phyloP scores from a whole-genome alignment of 2,113 vertebrate species.

The Eretmochelys imbricata region DNA sequence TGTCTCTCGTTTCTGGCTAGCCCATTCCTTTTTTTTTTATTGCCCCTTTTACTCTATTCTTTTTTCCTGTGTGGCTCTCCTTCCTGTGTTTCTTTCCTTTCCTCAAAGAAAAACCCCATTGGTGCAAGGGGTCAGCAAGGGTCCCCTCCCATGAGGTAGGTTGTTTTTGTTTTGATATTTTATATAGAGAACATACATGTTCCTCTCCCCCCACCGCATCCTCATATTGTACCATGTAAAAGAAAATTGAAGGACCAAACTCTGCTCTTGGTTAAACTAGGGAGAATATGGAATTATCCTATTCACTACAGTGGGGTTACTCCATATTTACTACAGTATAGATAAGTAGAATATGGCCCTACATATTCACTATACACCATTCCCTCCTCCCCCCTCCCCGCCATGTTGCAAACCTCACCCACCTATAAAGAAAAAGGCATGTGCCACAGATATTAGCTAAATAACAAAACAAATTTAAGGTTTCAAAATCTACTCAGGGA shows the following conservation, averaged over 20 bases:
- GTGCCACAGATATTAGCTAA: slow-evolving; percentile 19
- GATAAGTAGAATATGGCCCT: not conserved
- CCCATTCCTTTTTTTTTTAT: not conserved
- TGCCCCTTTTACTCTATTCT: not conserved
- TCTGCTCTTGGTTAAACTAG: not conserved
- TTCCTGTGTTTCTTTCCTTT: not conserved
- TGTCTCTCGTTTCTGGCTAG: not conserved
- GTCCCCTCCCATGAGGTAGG: not conserved
- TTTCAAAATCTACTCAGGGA: slow-evolving; percentile 29
- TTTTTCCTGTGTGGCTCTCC: not conserved
- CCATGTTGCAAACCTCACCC: slow-evolving; percentile 25
- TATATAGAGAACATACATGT: not conserved
- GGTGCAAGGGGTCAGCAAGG: not conserved
- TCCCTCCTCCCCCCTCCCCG: not conserved
- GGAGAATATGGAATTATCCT: not conserved
- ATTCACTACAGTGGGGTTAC: not conserved
- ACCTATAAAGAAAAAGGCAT: slow-evolving; percentile 12
- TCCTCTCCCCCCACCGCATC: not conserved
- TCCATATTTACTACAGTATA: not conserved
- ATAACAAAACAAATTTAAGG: not conserved
- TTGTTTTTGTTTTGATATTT: not conserved
- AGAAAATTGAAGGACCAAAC: not conserved
- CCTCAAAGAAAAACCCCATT: not conserved
- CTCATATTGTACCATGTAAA: not conserved
- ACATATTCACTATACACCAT: not conserved